These are phyloP conservation scores for Phalera bucephala DNA, from an alignment of 2,888 invertebrate genomes.

Conservation along the genomic window DNA sequence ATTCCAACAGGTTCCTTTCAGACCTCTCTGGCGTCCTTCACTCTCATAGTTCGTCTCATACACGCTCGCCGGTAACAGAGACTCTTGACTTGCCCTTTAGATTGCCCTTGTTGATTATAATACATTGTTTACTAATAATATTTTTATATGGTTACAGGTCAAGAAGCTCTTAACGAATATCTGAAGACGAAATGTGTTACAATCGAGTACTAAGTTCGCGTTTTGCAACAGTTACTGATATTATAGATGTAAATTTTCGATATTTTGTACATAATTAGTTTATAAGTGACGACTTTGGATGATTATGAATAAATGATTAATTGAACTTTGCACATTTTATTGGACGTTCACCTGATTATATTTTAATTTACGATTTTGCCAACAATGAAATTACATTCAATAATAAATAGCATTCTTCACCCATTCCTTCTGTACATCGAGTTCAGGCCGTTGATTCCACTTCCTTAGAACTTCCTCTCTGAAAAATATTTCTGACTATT, in stretches of 20 bases:
- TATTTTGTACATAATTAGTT: constrained; percentile 25
- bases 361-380: no score
- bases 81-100: no score
- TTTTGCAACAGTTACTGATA: constrained; percentile 5
- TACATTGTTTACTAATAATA: no score
- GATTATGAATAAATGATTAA: constrained; percentile 6
- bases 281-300: constrained; percentile 14
- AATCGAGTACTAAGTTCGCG: constrained; percentile 88
- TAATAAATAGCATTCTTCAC: constrained; percentile 17
- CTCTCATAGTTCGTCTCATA: no score
- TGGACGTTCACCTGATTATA: constrained; percentile 6
- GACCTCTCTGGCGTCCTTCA: no score
- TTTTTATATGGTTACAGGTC: constrained; percentile 84
- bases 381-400: constrained; percentile 5
- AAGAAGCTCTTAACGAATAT: constrained; percentile 97
- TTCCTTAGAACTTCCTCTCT: constrained; percentile 38
- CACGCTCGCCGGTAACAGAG: no score
- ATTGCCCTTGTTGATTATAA: no score
- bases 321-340: background rate
- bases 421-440: constrained; percentile 28
- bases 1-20: no score
- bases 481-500: no score
- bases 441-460: constrained; percentile 33
- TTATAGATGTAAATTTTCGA: constrained; percentile 14
- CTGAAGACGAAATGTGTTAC: constrained; percentile 97